Conservation (phyloP, 2,797 vertebrate species). For the Amazona finschi region DNA sequence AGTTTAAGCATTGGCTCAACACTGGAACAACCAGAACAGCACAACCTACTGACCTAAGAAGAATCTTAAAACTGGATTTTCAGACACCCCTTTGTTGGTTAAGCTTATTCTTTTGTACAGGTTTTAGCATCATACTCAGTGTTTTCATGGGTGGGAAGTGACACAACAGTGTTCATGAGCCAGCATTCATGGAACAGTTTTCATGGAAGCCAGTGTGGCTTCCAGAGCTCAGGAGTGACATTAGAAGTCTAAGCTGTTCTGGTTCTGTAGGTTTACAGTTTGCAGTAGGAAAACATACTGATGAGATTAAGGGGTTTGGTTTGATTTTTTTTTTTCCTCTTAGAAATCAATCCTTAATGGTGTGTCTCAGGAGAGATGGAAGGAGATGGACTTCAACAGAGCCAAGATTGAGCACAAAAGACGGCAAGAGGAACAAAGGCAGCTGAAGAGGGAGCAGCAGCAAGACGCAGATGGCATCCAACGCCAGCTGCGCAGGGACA, state of each 20-base stretch:
- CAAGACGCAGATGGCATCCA: not conserved
- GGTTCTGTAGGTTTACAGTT: not conserved
- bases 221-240: not conserved
- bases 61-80: not conserved
- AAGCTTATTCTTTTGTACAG: not conserved
- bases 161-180: not conserved
- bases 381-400: not conserved
- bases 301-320: not conserved
- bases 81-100: not conserved
- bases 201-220: not conserved
- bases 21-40: not conserved
- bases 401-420: slow-evolving; percentile 10
- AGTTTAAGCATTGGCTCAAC: not conserved
- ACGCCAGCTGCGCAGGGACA: not conserved
- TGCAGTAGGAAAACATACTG: not conserved
- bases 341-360: not conserved
- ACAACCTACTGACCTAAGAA: not conserved
- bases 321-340: not conserved
- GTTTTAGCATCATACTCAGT: not conserved
- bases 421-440: slow-evolving; percentile 28
- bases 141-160: not conserved
- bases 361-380: not conserved
- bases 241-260: not conserved
- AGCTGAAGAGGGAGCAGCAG: slow-evolving; percentile 38
- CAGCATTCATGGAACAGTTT: not conserved